Conservation (phyloP, 1,140 invertebrate species). For the Zaprionus taronus region DNA sequence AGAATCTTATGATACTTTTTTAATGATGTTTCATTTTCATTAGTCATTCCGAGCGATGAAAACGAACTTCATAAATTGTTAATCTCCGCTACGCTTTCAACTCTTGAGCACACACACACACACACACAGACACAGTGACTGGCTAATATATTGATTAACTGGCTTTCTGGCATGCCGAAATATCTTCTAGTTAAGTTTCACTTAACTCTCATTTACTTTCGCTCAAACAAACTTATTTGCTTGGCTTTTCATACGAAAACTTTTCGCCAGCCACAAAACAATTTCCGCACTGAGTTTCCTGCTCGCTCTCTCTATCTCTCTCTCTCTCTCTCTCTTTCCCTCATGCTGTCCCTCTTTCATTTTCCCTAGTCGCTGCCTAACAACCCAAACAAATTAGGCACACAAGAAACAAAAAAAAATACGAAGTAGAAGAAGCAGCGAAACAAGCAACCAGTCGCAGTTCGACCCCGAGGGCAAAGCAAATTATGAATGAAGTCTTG, state of each 20-base stretch:
- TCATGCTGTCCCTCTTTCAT: slow-evolving; percentile 5
- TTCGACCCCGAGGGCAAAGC: slow-evolving; percentile 32
- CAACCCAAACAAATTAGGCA: slow-evolving; percentile 56
- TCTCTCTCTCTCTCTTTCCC: background rate
- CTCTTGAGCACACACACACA: background rate
- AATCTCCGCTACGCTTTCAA: background rate
- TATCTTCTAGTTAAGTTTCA: slow-evolving; percentile 55
- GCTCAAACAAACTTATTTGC: slow-evolving; percentile 70
- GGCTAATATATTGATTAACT: slow-evolving; percentile 68
- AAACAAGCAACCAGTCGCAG: slow-evolving; percentile 7
- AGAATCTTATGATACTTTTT: background rate
- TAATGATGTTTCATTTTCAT: background rate
- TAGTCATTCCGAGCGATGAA: background rate
- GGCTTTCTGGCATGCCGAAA: slow-evolving; percentile 23
- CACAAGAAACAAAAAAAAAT: slow-evolving; percentile 32
- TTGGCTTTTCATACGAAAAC: slow-evolving; percentile 72
- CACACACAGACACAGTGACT: background rate
- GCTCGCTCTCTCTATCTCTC: background rate
- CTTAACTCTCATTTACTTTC: slow-evolving; percentile 76
- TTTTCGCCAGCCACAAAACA: slow-evolving; percentile 77
- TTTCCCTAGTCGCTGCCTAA: slow-evolving; percentile 37
- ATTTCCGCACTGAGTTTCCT: slow-evolving; percentile 61
- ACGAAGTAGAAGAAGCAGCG: slow-evolving; percentile 5
- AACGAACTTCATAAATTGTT: slow-evolving; percentile 1
- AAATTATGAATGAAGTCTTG: slow-evolving; percentile 56